Evolutionary conservation across 2,888 invertebrate species (phyloP), one percentile per base, ranked within the genome.

Genomic region (Tipula lateralis): DNA sequence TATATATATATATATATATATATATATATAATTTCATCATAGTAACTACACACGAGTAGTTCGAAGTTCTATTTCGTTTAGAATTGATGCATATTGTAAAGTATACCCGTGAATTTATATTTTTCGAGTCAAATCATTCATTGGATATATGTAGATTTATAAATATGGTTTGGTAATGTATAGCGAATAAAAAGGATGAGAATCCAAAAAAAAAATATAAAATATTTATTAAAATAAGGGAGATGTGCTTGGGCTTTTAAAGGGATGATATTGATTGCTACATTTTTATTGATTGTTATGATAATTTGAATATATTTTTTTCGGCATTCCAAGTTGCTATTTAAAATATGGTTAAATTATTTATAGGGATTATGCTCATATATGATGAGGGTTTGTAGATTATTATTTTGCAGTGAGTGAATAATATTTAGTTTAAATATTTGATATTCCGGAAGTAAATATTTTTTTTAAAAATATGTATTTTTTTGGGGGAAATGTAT

Each of bases 201-300:
- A 39, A 39, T 39, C 39, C 39, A 32, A 32, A 32, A 5, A 3
- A 32, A 5, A 32, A 5, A 5, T 32, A 32, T 32, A 39, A 39
- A 39, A 0, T 24, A 2, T 66, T 1, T 24, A 66, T 9, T 9
- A 44, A 66, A 66, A 66, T 19, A 66, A 66, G 66, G 24, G 66
- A 66, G 19, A 19, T 24, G 66, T 66, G 12, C 66, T 66, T 66
- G 44, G 4, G 16, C 4, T 1, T 44, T 16, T 50, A 12, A 66
- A 66, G 66, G 66, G 24, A 66, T 66, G 24, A 66, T 66, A 66
- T 66, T 66, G 66, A 66, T 66, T 66, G 66, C 66, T 66, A 66
- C 66, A 66, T 66, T 66, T 66, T 66, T 66, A 66, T 66, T 66
- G 66, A 66, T 66, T 66, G 66, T 66, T 66, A 66, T 66, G 66